A percentile compares a stretch with the other conserved stretches of the same genome.
phyloP scores from a whole-genome alignment of 2,797 vertebrate species.

The Sandelia bainsii region DNA sequence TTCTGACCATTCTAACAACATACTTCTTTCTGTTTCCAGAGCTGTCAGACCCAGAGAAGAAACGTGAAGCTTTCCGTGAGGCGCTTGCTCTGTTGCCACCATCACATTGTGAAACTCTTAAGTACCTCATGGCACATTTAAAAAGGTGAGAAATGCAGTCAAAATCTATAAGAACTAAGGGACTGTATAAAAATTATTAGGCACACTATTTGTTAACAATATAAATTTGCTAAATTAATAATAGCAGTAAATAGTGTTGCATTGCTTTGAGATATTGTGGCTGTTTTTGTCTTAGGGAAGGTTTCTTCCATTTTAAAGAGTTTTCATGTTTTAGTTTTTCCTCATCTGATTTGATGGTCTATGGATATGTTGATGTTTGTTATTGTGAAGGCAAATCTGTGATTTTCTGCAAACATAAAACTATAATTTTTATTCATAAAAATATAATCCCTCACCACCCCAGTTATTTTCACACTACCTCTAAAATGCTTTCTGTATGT shows the following conservation, averaged over 20 bases:
- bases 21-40: slow-evolving; percentile 80
- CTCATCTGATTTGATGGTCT: too few species aligned
- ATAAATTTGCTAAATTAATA: too few species aligned
- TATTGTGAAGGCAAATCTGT: too few species aligned
- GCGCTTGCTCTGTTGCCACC: slow-evolving; percentile 92
- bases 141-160: slow-evolving; percentile 87
- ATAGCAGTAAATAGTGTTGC: neutral
- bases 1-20: slow-evolving; percentile 32
- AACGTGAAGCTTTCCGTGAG: slow-evolving; percentile 93
- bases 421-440: too few species aligned
- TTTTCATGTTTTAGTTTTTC: too few species aligned
- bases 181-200: neutral
- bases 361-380: too few species aligned
- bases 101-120: slow-evolving; percentile 95
- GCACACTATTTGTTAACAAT: too few species aligned
- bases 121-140: slow-evolving; percentile 97
- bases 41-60: slow-evolving; percentile 92
- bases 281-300: too few species aligned
- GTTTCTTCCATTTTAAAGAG: too few species aligned
- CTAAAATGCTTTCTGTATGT: too few species aligned
- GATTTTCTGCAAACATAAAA: too few species aligned
- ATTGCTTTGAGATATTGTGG: neutral
- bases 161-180: neutral
- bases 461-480: neutral
- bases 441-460: neutral